Conservation (phyloP, 2,113 vertebrate species). For the Lophochroa leadbeateri region DNA sequence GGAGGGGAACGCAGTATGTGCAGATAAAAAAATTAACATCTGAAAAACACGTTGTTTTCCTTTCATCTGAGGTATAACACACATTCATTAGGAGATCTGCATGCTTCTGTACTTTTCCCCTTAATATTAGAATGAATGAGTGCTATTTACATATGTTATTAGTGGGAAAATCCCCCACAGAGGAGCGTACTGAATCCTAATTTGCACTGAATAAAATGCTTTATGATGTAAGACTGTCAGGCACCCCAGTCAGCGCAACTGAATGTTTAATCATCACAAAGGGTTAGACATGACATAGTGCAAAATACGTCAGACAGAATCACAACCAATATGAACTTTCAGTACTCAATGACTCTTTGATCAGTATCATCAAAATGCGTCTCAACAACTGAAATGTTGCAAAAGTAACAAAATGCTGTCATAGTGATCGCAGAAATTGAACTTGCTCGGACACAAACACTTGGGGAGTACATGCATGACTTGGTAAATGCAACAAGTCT, state of each 20-base stretch:
- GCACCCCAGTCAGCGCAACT: background rate
- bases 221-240: slow-evolving; percentile 63
- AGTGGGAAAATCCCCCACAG: slow-evolving; percentile 66
- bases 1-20: background rate
- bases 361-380: background rate
- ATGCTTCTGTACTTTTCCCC: slow-evolving; percentile 56
- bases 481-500: background rate
- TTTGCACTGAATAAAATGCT: slow-evolving; percentile 57
- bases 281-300: slow-evolving; percentile 6
- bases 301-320: slow-evolving; percentile 14
- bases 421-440: background rate
- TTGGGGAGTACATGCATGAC: background rate
- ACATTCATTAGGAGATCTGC: slow-evolving; percentile 60
- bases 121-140: slow-evolving; percentile 60
- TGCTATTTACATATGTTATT: slow-evolving; percentile 68
- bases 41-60: slow-evolving; percentile 59
- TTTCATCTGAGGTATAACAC: slow-evolving; percentile 58
- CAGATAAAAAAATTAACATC: slow-evolving; percentile 58
- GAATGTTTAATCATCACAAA: slow-evolving; percentile 52
- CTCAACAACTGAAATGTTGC: background rate
- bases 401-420: background rate
- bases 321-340: background rate
- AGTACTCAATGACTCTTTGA: slow-evolving; percentile 1
- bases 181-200: slow-evolving; percentile 51
- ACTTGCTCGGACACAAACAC: background rate